Evolutionary conservation across 2,113 vertebrate species (phyloP).

Genomic region (Microcebus murinus): DNA sequence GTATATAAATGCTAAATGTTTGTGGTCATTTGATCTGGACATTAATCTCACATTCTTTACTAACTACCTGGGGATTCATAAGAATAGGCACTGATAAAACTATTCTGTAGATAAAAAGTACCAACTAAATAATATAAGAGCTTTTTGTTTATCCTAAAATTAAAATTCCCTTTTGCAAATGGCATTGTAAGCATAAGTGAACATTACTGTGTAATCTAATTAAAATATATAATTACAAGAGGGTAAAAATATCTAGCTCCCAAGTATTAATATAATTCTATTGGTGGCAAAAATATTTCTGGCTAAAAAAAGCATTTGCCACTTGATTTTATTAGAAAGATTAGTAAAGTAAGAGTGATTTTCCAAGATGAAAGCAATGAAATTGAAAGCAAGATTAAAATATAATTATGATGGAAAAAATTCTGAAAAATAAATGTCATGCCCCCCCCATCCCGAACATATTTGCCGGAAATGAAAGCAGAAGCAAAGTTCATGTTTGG

Average conservation of each 20-base stretch:
- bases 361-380: constrained; percentile 39
- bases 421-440: not conserved
- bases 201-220: not conserved
- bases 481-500: not conserved
- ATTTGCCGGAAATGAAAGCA: constrained; percentile 57
- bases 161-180: constrained; percentile 58
- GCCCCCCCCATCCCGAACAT: not conserved
- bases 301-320: not conserved
- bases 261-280: constrained; percentile 35
- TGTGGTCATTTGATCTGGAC: not conserved
- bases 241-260: not conserved
- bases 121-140: not conserved
- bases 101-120: not conserved
- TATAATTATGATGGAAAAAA: constrained; percentile 32
- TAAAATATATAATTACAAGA: constrained; percentile 2
- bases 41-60: not conserved
- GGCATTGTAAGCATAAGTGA: not conserved
- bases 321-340: constrained; percentile 49
- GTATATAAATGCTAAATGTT: not conserved
- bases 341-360: constrained; percentile 53
- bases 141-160: constrained; percentile 48
- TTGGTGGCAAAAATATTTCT: constrained; percentile 13
- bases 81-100: not conserved
- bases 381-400: not conserved
- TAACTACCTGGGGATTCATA: not conserved